phyloP scores from a whole-genome alignment of 2,888 invertebrate genomes.

The Cheilosia grossa region DNA sequence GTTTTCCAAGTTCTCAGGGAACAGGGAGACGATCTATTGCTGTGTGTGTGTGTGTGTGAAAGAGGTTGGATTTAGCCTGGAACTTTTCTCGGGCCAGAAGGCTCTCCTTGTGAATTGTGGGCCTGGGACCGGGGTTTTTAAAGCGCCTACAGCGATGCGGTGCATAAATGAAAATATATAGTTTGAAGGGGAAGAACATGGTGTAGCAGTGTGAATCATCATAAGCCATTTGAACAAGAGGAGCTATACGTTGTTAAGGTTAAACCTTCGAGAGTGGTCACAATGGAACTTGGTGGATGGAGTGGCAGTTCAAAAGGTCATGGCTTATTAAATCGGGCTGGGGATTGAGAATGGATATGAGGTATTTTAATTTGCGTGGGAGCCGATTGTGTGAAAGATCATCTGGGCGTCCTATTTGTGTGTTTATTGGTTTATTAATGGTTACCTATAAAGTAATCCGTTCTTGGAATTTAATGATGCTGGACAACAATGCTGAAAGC shows the following conservation, averaged over 20 bases:
- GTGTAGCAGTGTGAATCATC: constrained; percentile 37
- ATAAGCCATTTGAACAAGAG: constrained; percentile 53
- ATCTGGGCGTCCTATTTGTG: no score
- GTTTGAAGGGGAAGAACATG: constrained; percentile 47
- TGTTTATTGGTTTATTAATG: no score
- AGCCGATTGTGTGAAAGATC: background rate
- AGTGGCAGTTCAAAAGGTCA: constrained; percentile 52
- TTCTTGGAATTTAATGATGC: no score
- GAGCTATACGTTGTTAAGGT: constrained; percentile 39
- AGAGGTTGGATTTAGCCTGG: constrained; percentile 68
- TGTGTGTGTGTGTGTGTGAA: constrained; percentile 27
- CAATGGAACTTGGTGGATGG: constrained; percentile 18
- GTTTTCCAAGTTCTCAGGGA: constrained; percentile 3
- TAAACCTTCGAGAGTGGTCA: constrained; percentile 46
- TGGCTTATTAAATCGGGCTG: constrained; percentile 34
- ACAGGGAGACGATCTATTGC: constrained; percentile 18
- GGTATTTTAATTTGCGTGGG: constrained; percentile 18
- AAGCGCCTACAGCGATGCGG: constrained; percentile 56
- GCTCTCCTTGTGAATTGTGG: constrained; percentile 63
- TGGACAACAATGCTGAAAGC: no score
- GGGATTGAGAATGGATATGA: background rate
- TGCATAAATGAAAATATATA: constrained; percentile 65
- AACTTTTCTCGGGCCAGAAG: constrained; percentile 55
- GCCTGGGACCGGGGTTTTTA: constrained; percentile 56
- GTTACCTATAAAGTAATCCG: no score